A percentile compares a stretch with the other conserved stretches of the same genome.
Evolutionary conservation across 1,140 invertebrate genomes (phyloP).

Genomic region (Gryllus bimaculatus): DNA sequence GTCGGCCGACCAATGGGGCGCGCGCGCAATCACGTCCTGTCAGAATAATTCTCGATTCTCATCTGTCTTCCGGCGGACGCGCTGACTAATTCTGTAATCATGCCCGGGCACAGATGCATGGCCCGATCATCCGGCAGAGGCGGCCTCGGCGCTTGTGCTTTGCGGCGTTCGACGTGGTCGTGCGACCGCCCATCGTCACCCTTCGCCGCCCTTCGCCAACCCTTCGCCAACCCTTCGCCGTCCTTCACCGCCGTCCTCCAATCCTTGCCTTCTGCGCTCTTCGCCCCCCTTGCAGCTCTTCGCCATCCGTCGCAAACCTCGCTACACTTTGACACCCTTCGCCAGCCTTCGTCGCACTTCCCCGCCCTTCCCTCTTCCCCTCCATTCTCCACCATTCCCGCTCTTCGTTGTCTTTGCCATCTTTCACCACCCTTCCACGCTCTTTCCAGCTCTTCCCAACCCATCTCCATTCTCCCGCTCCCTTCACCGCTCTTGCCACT

Average conservation of each 20-base stretch:
- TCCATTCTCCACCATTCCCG: background rate
- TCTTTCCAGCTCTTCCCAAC: too few species aligned
- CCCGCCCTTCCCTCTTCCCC: background rate
- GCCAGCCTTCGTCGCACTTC: too few species aligned
- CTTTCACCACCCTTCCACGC: too few species aligned
- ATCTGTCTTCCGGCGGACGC: background rate
- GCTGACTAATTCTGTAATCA: background rate
- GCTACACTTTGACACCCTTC: background rate
- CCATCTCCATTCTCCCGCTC: too few species aligned
- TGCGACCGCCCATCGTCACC: background rate
- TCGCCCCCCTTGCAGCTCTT: background rate
- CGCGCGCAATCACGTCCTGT: background rate
- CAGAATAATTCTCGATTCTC: conserved; percentile 1
- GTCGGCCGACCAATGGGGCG: background rate
- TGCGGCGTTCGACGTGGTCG: background rate
- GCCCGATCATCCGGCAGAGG: background rate
- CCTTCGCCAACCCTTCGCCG: background rate
- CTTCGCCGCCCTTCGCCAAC: background rate
- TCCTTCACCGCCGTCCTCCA: background rate
- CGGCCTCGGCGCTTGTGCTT: background rate
- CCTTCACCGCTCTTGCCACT: too few species aligned
- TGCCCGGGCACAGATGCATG: background rate
- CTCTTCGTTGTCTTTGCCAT: too few species aligned
- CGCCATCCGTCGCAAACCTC: background rate
- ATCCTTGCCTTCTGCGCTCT: background rate